Evolutionary conservation across 1,140 invertebrate genomes (phyloP).

Genomic region (Pseudomyrmex flavicornis): DNA sequence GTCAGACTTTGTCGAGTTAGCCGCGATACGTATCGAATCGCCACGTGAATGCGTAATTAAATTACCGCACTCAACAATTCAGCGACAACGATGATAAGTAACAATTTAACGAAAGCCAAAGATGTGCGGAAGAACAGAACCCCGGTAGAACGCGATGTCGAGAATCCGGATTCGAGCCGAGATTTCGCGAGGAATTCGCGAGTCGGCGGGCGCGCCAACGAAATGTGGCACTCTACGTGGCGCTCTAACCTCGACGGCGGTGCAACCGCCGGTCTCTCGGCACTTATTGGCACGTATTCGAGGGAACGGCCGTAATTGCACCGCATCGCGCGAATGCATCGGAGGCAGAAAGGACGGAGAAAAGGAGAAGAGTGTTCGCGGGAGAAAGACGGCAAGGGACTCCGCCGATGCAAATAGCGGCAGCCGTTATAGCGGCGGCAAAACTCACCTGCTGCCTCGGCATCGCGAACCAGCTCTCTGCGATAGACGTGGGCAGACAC

Average conservation of each 20-base stretch:
- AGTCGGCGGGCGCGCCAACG: not conserved
- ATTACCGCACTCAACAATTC: not conserved
- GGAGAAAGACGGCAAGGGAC: not conserved
- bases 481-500: constrained; percentile 68
- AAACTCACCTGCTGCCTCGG: constrained; percentile 78
- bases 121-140: constrained; percentile 15
- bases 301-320: constrained; percentile 39
- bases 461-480: constrained; percentile 65
- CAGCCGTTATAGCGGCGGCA: constrained; percentile 67
- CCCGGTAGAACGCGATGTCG: not conserved
- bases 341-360: not conserved
- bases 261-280: constrained; percentile 6
- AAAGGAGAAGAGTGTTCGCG: not conserved
- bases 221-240: constrained; percentile 1
- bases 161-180: constrained; percentile 16
- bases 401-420: constrained; percentile 75
- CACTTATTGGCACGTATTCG: constrained; percentile 53
- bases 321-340: constrained; percentile 28
- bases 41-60: constrained; percentile 41
- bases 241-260: not conserved
- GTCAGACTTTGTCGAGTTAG: constrained; percentile 22
- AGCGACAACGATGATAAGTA: constrained; percentile 39
- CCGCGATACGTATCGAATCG: constrained; percentile 28
- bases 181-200: constrained; percentile 29
- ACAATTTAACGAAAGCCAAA: constrained; percentile 46